Evolutionary conservation across 2,888 invertebrate genomes (phyloP), one percentile per base, ranked within the genome.

Genomic region (Steromphala cineraria): DNA sequence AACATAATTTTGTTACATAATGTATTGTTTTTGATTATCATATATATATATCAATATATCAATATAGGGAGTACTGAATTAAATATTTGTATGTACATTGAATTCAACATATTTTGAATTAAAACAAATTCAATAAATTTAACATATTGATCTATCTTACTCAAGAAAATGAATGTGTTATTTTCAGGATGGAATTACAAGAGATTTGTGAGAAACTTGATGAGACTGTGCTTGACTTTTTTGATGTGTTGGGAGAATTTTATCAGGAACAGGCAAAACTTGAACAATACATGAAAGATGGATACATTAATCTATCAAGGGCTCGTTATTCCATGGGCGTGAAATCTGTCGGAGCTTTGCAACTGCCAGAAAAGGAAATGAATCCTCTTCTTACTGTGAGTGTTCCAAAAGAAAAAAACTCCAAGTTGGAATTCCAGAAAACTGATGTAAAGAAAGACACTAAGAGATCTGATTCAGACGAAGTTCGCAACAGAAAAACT

Each of bases 281-380:
- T 4, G 85, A 85, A 8, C 78, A 84, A 2, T 53, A 81, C 4
- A 74, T 90, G 82, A 88, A 88, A 78, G 81, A 84, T 62, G 90
- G 89, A 7, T 89, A 83, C 75, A 79, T 89, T 0, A 84, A 86
- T 74, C 80, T 90, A 81, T 90, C 90, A 3, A 81, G 88, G 56
- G 89, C 91, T 52, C 88, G 91, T 46, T 91, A 91, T 83, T 88
- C 79, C 46, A 90, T 90, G 89, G 91, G 91, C 5, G 81, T 84
- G 5, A 87, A 87, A 46, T 84, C 88, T n/a, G 89, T 91, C 4
- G 80, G 90, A 7, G 80, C 86, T 3, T 77, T 85, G 15, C 89
- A 91, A 79, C 89, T 89, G 77, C 84, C 88, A 71, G 81, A 87
- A 28, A 84, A 82, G 17, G 87, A 89, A 5, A 89, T 89, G 87